These are phyloP conservation scores for Drosophila pandora DNA, from an alignment of 1,140 invertebrate genomes.

Conservation along the genomic window DNA sequence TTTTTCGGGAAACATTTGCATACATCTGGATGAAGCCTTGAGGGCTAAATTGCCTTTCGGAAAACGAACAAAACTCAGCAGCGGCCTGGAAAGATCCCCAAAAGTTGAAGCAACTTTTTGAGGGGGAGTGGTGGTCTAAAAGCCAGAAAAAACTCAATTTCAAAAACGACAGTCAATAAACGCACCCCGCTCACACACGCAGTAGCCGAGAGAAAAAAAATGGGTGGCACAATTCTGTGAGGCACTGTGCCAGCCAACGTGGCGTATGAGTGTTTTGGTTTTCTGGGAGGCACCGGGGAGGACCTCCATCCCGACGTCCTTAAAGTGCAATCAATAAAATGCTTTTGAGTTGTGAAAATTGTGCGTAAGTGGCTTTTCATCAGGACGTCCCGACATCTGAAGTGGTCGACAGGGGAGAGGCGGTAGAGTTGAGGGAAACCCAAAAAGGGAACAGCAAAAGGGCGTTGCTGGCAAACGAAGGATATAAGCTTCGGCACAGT, in stretches of 20 bases:
- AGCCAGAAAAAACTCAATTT: constrained; percentile 73
- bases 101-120: constrained; percentile 56
- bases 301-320: constrained; percentile 42
- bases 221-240: constrained; percentile 10
- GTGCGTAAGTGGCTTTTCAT: constrained; percentile 76
- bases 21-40: constrained; percentile 44
- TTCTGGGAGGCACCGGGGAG: constrained; percentile 18
- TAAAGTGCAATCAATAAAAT: constrained; percentile 78
- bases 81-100: constrained; percentile 6
- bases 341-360: constrained; percentile 76
- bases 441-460: constrained; percentile 58
- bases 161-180: constrained; percentile 71
- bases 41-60: constrained; percentile 63
- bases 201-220: constrained; percentile 2
- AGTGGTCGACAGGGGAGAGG: constrained; percentile 9
- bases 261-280: constrained; percentile 70
- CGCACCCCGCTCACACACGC: constrained; percentile 36
- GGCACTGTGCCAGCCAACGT: constrained; percentile 46
- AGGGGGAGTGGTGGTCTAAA: constrained; percentile 6
- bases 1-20: constrained; percentile 56
- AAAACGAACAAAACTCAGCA: too few relatives aligned
- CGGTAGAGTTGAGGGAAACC: constrained; percentile 15
- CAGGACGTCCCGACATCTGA: constrained; percentile 36
- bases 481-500: constrained; percentile 31
- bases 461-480: constrained; percentile 46